Conservation (phyloP, 2,888 invertebrate genomes). For the Drosophila kokeensis region DNA sequence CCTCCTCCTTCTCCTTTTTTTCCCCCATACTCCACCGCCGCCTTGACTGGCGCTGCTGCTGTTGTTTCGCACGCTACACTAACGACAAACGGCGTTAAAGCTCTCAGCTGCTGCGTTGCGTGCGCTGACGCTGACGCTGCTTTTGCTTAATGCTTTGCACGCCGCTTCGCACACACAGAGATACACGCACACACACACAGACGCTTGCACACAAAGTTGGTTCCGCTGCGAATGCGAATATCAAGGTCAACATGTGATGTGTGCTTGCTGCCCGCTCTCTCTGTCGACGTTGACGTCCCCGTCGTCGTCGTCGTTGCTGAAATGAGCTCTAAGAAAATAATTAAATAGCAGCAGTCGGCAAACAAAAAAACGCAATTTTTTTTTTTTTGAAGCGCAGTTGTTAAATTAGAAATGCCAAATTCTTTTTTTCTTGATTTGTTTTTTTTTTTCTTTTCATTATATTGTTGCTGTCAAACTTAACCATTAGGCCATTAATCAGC, state of each 20-base stretch:
- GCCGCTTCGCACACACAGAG: constrained; percentile 37
- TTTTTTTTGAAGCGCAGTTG: constrained; percentile 74
- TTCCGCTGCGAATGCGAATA: constrained; percentile 83
- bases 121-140: constrained; percentile 56
- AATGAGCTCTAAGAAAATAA: constrained; percentile 77
- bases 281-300: constrained; percentile 10
- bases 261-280: constrained; percentile 37
- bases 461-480: constrained; percentile 24
- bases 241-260: constrained; percentile 82
- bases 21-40: not conserved
- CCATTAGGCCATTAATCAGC: constrained; percentile 62
- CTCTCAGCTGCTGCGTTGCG: constrained; percentile 63
- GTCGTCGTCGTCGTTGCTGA: constrained; percentile 18
- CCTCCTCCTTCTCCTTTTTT: constrained; percentile 4
- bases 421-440: constrained; percentile 22
- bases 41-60: constrained; percentile 15
- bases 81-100: constrained; percentile 59
- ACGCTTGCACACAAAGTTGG: constrained; percentile 59
- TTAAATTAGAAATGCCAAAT: constrained; percentile 74
- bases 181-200: constrained; percentile 14
- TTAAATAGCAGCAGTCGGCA: constrained; percentile 69
- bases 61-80: constrained; percentile 63
- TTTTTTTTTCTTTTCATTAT: constrained; percentile 2
- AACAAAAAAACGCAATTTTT: constrained; percentile 73
- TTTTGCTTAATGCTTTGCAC: constrained; percentile 65